These are phyloP conservation scores for Asbolus verrucosus DNA, from an alignment of 1,140 invertebrate species.

Conservation along the genomic window DNA sequence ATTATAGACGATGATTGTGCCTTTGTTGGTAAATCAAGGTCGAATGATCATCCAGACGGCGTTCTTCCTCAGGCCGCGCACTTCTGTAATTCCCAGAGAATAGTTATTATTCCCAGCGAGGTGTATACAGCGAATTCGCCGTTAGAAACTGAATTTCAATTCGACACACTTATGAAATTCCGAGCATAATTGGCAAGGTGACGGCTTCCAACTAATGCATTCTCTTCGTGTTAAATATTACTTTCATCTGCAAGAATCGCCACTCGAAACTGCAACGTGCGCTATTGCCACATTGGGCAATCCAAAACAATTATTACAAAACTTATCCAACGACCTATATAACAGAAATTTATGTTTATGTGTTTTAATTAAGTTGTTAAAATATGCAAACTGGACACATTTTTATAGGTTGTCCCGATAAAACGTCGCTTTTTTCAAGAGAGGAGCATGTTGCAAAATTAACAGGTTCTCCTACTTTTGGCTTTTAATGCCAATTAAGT, in stretches of 20 bases:
- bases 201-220: slow-evolving; percentile 5
- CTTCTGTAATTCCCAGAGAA: not conserved
- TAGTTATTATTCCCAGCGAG: not conserved
- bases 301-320: not conserved
- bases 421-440: not conserved
- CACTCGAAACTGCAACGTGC: slow-evolving; percentile 25
- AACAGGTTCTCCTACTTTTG: slow-evolving; percentile 2
- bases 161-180: slow-evolving; percentile 54
- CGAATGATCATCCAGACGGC: no score
- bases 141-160: slow-evolving; percentile 50
- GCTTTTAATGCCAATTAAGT: slow-evolving; percentile 18
- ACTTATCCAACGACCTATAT: not conserved
- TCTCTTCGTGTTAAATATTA: slow-evolving; percentile 30
- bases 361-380: not conserved
- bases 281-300: slow-evolving; percentile 5
- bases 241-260: slow-evolving; percentile 38
- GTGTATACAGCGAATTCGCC: not conserved
- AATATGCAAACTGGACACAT: slow-evolving; percentile 16
- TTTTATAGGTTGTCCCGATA: slow-evolving; percentile 22
- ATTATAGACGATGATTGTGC: not conserved
- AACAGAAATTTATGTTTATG: no score
- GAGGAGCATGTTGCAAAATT: slow-evolving; percentile 9
- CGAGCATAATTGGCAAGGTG: slow-evolving; percentile 53
- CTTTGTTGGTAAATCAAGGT: no score
- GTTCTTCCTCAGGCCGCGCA: not conserved